Conservation (phyloP, 2,888 invertebrate genomes). For the Phoenoteleia sp. region DNA sequence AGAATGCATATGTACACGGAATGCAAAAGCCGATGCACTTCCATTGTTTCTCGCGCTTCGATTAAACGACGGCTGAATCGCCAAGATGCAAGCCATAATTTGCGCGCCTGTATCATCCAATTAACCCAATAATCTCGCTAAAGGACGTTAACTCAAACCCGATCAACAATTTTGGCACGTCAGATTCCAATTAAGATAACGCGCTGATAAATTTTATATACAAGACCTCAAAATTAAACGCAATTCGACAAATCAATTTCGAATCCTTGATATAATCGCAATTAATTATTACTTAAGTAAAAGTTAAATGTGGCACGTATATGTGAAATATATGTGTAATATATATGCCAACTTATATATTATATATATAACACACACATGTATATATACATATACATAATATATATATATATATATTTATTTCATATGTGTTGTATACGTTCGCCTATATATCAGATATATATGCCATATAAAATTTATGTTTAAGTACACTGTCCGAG, state of each 20-base stretch:
- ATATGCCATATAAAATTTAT: no score
- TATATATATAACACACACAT: no score
- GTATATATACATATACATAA: no score
- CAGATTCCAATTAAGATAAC: constrained; percentile 41
- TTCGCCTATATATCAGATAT: no score
- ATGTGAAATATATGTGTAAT: no score
- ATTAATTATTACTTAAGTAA: no score
- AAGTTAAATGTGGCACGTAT: no score
- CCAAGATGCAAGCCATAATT: constrained; percentile 54
- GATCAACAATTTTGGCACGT: constrained; percentile 22
- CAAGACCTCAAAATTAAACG: background rate
- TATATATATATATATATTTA: no score
- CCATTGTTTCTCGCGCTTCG: constrained; percentile 43
- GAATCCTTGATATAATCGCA: no score
- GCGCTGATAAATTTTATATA: constrained; percentile 20
- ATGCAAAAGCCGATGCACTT: constrained; percentile 66
- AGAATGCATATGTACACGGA: constrained; percentile 77
- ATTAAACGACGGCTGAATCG: constrained; percentile 38
- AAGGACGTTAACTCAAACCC: background rate
- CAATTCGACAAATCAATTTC: background rate
- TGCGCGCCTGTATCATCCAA: constrained; percentile 34
- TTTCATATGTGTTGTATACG: no score
- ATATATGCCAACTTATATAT: no score
- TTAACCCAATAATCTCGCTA: constrained; percentile 7
- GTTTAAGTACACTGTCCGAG: background rate